Evolutionary conservation across 2,888 invertebrate species (phyloP).

Genomic region (Cerastoderma edule): DNA sequence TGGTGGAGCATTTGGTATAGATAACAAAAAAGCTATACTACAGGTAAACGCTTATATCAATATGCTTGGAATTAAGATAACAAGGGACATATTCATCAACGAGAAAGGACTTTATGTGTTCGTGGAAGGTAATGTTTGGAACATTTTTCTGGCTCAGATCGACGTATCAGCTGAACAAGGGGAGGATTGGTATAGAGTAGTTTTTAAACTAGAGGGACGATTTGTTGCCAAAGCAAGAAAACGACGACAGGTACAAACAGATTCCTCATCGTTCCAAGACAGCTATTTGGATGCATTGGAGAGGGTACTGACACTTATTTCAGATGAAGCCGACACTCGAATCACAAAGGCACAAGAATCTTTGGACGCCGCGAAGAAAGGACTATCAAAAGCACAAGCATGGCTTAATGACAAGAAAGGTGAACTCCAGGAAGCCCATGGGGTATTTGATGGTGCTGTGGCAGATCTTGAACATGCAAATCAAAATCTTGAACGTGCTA

Average conservation of each 20-base stretch:
- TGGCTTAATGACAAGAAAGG: conserved; percentile 51
- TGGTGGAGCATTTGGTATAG: conserved; percentile 30
- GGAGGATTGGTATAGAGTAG: conserved; percentile 37
- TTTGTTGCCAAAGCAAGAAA: conserved; percentile 41
- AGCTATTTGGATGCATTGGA: conserved; percentile 54
- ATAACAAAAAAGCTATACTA: conserved; percentile 2
- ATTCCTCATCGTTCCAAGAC: conserved; percentile 35
- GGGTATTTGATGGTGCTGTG: conserved; percentile 54
- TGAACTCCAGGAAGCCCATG: conserved; percentile 32
- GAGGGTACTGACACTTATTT: conserved; percentile 24
- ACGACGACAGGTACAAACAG: conserved; percentile 30
- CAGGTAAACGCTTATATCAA: conserved; percentile 25
- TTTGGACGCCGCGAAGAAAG: conserved; percentile 36
- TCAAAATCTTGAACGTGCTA: conserved; percentile 52
- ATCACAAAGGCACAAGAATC: conserved; percentile 41
- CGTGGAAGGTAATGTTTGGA: conserved; percentile 50
- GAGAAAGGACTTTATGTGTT: conserved; percentile 27
- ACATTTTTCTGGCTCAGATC: conserved; percentile 40
- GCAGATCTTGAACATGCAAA: conserved; percentile 43
- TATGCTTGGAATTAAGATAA: conserved; percentile 32
- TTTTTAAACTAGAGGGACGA: conserved; percentile 38
- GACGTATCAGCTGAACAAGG: conserved; percentile 33
- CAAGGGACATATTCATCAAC: conserved; percentile 36
- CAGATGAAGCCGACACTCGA: conserved; percentile 44
- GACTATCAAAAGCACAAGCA: conserved; percentile 41